Conservation (phyloP, 2,113 vertebrate genomes). For the Amazona vittata region DNA sequence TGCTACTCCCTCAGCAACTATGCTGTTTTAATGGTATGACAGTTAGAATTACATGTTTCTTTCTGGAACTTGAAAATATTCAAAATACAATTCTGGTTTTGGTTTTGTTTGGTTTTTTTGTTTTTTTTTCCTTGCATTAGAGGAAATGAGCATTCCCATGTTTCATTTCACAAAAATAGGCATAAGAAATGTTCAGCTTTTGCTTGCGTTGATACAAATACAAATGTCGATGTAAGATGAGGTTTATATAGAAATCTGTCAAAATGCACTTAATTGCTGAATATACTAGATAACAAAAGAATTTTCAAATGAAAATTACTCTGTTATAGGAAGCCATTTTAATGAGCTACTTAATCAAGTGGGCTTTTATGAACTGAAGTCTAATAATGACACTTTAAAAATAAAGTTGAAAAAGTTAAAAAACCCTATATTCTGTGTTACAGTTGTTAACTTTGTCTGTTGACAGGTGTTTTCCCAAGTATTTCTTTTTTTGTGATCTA, state of each 20-base stretch:
- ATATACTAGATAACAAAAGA: not conserved
- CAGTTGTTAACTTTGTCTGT: not conserved
- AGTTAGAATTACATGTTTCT: not conserved
- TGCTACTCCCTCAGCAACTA: constrained; percentile 93
- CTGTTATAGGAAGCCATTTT: not conserved
- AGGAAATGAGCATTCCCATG: not conserved
- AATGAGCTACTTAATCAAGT: not conserved
- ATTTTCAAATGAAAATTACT: not conserved
- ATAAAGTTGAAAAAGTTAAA: not conserved
- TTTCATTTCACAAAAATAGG: not conserved
- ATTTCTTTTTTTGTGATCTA: not conserved
- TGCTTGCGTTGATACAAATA: not conserved
- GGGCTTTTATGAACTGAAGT: not conserved
- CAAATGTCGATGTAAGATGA: not conserved
- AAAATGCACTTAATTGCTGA: not conserved
- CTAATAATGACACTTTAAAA: not conserved
- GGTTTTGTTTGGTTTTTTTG: too few relatives aligned
- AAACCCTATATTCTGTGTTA: rapidly evolving
- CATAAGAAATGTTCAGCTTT: not conserved
- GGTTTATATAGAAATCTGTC: not conserved
- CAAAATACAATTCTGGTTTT: not conserved
- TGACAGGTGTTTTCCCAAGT: not conserved
- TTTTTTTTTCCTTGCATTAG: not conserved
- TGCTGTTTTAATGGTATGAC: constrained; percentile 89
- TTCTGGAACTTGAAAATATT: not conserved